Conservation (phyloP, 30 jellyfish, hydroid and myxozoan genomes). For the Chironex yamaguchii region DNA sequence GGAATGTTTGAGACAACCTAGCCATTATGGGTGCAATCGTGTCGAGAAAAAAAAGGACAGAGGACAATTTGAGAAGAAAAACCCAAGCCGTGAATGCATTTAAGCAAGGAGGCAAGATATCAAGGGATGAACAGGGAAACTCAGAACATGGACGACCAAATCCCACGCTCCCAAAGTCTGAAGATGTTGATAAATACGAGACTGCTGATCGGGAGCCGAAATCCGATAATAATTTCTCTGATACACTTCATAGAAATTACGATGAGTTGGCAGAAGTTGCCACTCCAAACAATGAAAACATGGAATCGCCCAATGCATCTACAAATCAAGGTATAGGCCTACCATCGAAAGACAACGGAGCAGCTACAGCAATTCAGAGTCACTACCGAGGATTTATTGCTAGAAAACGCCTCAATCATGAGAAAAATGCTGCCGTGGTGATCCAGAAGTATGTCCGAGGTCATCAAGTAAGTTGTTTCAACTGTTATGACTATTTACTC, state of each 20-base stretch:
- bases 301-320: neutral
- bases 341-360: neutral
- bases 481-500: too few species aligned
- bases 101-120: neutral
- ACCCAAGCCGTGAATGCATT: neutral
- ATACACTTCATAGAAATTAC: too few species aligned
- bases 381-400: conserved; percentile 66
- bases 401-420: neutral
- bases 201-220: too few species aligned
- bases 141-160: neutral
- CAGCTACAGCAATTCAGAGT: conserved; percentile 69
- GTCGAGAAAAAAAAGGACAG: neutral
- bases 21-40: neutral
- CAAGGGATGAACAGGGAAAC: neutral
- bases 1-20: too few species aligned
- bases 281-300: neutral
- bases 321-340: neutral
- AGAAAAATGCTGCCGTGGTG: conserved; percentile 64
- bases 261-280: neutral
- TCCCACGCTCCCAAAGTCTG: too few species aligned
- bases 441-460: conserved; percentile 71
- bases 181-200: neutral
- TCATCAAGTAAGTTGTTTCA: conserved; percentile 63
- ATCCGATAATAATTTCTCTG: too few species aligned
- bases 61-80: neutral